These are phyloP conservation scores for Drosophila micromelanica DNA, from an alignment of 1,140 invertebrate genomes.

Conservation along the genomic window DNA sequence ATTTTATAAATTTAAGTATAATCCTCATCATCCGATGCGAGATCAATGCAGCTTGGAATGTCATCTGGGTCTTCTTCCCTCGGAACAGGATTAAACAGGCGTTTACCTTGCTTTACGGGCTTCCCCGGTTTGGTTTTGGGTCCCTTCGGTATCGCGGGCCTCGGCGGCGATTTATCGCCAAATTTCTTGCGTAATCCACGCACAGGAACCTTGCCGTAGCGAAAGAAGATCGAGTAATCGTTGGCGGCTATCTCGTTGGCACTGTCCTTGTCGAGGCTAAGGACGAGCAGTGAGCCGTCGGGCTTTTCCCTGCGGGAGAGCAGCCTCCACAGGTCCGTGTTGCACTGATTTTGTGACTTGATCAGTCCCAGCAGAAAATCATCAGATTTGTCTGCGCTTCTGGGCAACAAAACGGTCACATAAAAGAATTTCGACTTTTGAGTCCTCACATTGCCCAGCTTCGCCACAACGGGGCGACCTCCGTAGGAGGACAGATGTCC, in stretches of 20 bases:
- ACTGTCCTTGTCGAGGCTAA: slow-evolving; percentile 14
- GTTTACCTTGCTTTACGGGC: neutral
- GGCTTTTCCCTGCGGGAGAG: neutral
- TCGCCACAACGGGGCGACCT: slow-evolving; percentile 5
- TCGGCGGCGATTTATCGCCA: neutral
- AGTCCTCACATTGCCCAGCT: neutral
- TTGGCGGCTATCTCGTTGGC: slow-evolving; percentile 17
- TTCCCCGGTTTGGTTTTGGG: neutral
- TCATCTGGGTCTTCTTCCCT: neutral
- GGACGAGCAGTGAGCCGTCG: neutral
- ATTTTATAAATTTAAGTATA: neutral
- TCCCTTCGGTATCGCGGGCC: neutral
- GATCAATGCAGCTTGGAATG: neutral
- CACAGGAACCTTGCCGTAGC: slow-evolving; percentile 14
- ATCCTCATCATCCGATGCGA: slow-evolving; percentile 2
- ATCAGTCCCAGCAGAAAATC: slow-evolving; percentile 14
- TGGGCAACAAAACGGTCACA: neutral
- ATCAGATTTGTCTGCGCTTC: slow-evolving; percentile 1
- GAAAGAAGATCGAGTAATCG: slow-evolving; percentile 22
- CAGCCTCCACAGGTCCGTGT: slow-evolving; percentile 21
- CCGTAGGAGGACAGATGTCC: neutral
- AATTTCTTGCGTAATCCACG: slow-evolving; percentile 2
- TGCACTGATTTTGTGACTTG: slow-evolving; percentile 22
- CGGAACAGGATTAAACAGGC: neutral
- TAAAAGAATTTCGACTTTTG: neutral